These are phyloP conservation scores for Dendrocincla tyrannina DNA, from an alignment of 2,797 vertebrate species.

Conservation along the genomic window DNA sequence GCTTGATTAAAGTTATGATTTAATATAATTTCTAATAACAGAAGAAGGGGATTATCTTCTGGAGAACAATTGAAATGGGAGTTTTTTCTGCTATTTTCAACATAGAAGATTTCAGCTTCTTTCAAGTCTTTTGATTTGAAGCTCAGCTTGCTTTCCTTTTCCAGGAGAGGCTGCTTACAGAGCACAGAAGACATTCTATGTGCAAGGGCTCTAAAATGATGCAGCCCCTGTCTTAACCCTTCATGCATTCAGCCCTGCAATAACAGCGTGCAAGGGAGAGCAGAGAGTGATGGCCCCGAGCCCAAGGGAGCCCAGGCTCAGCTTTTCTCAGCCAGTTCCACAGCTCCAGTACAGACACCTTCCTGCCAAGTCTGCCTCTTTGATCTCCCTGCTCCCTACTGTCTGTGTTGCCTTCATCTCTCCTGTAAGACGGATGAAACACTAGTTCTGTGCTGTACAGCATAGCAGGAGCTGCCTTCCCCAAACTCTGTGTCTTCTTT, in stretches of 20 bases:
- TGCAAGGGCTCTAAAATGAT: not conserved
- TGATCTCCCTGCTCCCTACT: not conserved
- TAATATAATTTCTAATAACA: not conserved
- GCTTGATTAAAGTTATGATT: not conserved
- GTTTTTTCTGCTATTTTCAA: not conserved
- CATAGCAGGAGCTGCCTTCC: not conserved
- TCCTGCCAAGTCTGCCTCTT: not conserved
- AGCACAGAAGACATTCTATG: not conserved
- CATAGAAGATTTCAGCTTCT: not conserved
- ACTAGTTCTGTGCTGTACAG: not conserved
- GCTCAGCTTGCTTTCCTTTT: not conserved
- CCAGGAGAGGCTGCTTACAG: not conserved
- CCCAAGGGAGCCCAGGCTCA: not conserved
- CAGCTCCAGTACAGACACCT: not conserved
- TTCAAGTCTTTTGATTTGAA: not conserved
- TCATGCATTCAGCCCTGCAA: not conserved
- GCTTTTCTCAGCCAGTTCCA: not conserved
- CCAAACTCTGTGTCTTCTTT: not conserved
- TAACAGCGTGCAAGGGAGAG: fast-evolving
- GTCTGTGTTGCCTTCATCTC: not conserved
- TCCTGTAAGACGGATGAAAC: not conserved
- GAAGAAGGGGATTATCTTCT: not conserved
- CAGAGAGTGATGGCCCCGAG: fast-evolving
- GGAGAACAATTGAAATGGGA: not conserved
- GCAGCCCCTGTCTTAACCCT: not conserved